Conservation (phyloP, 2,797 vertebrate species). For the Typhlichthys subterraneus region DNA sequence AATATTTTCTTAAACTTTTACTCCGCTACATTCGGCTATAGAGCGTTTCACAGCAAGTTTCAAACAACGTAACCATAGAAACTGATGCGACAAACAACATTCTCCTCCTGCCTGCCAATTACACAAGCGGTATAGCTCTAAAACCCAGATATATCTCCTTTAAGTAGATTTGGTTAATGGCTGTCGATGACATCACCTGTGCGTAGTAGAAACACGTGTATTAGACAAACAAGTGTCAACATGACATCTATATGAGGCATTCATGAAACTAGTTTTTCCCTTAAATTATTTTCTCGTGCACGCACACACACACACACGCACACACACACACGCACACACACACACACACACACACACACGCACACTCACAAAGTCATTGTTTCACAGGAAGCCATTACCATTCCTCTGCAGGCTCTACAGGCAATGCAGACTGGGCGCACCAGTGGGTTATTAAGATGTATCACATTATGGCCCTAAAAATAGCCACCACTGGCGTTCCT, state of each 20-base stretch:
- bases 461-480: background rate
- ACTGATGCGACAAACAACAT: no score
- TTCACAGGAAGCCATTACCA: background rate
- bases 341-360: background rate
- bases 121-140: no score
- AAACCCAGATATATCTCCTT: no score
- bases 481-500: background rate
- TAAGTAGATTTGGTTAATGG: background rate
- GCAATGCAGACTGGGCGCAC: background rate
- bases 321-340: background rate
- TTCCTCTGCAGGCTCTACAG: no score
- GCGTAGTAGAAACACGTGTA: conserved; percentile 2
- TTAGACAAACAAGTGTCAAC: conserved; percentile 12
- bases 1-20: no score
- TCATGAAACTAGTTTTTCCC: conserved; percentile 4
- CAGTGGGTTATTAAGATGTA: background rate
- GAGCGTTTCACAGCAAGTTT: no score
- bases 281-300: background rate
- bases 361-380: background rate
- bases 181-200: conserved; percentile 6
- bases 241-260: conserved; percentile 7
- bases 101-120: no score
- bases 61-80: no score
- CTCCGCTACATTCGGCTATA: no score
- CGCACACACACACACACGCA: background rate